These are phyloP conservation scores for Merluccius polli DNA, from an alignment of 2,797 vertebrate genomes.

Conservation along the genomic window DNA sequence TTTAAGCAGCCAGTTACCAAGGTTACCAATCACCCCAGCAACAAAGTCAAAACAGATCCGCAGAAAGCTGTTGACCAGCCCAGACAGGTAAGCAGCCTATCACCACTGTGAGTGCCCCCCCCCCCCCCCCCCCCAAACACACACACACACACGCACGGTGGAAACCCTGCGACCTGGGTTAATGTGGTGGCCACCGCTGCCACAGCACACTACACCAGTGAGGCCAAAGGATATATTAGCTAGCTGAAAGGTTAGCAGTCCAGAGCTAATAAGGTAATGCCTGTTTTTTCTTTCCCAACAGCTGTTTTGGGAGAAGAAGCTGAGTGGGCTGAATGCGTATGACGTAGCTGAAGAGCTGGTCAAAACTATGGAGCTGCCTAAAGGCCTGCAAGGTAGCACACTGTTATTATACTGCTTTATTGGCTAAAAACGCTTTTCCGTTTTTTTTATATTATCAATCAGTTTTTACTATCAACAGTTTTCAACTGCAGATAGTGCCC, in stretches of 20 bases:
- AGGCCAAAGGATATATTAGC: neutral
- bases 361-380: constrained; percentile 97
- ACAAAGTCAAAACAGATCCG: constrained; percentile 98
- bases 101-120: neutral
- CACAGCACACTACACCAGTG: neutral
- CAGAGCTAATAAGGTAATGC: neutral
- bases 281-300: constrained; percentile 44
- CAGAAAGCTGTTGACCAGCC: constrained; percentile 98
- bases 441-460: no score
- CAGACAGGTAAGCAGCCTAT: constrained; percentile 79
- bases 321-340: constrained; percentile 92
- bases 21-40: constrained; percentile 98
- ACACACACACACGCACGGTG: no score
- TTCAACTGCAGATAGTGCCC: no score
- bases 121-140: neutral
- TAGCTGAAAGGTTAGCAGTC: neutral
- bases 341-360: constrained; percentile 98
- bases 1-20: constrained; percentile 98
- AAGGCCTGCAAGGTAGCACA: constrained; percentile 89
- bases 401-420: neutral
- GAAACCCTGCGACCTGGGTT: neutral
- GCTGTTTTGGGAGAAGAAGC: constrained; percentile 99
- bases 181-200: neutral
- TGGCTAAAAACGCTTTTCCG: no score
- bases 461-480: no score